A percentile compares a stretch with the other conserved stretches of the same genome.
Evolutionary conservation across 2,797 vertebrate species (phyloP).

Genomic region (Protonibea diacanthus): DNA sequence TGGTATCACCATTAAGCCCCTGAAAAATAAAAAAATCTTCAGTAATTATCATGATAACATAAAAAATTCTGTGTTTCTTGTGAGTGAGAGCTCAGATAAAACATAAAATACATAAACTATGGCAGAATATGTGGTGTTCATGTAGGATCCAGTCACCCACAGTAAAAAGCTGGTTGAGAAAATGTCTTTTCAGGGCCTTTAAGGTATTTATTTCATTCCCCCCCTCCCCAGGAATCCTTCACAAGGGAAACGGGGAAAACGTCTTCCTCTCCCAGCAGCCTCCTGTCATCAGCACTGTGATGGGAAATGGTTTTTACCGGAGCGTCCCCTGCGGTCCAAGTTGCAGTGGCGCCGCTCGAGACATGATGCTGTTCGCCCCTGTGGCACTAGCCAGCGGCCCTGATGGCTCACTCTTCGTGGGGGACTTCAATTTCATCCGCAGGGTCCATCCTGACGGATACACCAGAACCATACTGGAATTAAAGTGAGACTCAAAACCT

Average conservation of each 20-base stretch:
- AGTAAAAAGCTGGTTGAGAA: background rate
- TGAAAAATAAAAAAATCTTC: background rate
- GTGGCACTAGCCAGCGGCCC: slow-evolving; percentile 94
- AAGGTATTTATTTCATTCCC: slow-evolving; percentile 16
- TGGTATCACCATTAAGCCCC: background rate
- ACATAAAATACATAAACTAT: background rate
- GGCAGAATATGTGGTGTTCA: background rate
- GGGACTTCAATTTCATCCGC: slow-evolving; percentile 97
- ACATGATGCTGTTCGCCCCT: slow-evolving; percentile 95
- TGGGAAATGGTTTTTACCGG: slow-evolving; percentile 96
- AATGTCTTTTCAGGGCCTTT: slow-evolving; percentile 17
- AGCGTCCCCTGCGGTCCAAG: slow-evolving; percentile 93
- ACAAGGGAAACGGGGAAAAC: slow-evolving; percentile 98
- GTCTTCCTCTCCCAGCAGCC: slow-evolving; percentile 97
- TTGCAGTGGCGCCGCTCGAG: slow-evolving; percentile 91
- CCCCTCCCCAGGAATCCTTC: slow-evolving; percentile 90
- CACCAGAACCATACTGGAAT: slow-evolving; percentile 92
- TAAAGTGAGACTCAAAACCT: slow-evolving; percentile 87
- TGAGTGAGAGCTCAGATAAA: slow-evolving; percentile 6
- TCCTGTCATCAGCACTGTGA: slow-evolving; percentile 92
- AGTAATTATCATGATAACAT: background rate
- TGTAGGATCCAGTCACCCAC: background rate
- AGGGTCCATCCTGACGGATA: slow-evolving; percentile 94
- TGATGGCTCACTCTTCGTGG: slow-evolving; percentile 95
- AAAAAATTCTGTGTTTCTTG: background rate